Percentiles rank a stretch among this genome's conserved stretches.
phyloP scores from a whole-genome alignment of 2,888 invertebrate species.

The Rhingia campestris region DNA sequence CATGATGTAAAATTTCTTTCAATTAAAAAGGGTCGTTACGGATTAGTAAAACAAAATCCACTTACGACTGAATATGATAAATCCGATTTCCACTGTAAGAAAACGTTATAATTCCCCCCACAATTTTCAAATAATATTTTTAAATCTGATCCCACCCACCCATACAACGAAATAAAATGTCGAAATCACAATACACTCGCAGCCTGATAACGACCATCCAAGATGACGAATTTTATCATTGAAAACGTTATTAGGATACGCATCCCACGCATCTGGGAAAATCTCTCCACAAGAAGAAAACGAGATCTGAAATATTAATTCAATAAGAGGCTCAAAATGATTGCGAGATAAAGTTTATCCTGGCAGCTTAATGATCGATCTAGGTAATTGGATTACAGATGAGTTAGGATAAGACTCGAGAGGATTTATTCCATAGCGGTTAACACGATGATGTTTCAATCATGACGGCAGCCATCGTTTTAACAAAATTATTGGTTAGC shows the following conservation, averaged over 20 bases:
- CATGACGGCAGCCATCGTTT: constrained; percentile 1
- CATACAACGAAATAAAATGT: constrained; percentile 17
- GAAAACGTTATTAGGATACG: constrained; percentile 33
- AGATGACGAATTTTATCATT: constrained; percentile 11
- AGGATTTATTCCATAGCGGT: constrained; percentile 1
- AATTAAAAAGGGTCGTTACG: too few relatives aligned
- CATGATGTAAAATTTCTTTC: too few relatives aligned
- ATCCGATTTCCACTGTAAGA: too few relatives aligned
- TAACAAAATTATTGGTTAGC: constrained; percentile 6
- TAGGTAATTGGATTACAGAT: constrained; percentile 42
- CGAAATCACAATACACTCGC: constrained; percentile 14
- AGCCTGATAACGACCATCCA: not conserved
- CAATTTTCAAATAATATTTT: too few relatives aligned
- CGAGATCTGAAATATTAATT: constrained; percentile 39
- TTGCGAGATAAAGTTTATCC: constrained; percentile 43
- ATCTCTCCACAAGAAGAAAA: not conserved
- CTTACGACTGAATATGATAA: too few relatives aligned
- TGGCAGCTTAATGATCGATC: constrained; percentile 14
- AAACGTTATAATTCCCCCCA: too few relatives aligned
- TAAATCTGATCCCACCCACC: too few relatives aligned
- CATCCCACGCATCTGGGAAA: not conserved
- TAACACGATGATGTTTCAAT: constrained; percentile 6
- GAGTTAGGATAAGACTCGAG: constrained; percentile 17
- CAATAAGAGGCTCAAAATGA: constrained; percentile 39
- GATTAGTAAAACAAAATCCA: too few relatives aligned